A percentile compares a stretch with the other conserved stretches of the same genome.
Conservation (phyloP, 1,140 invertebrate species). For the Drosophila pruinosa region DNA sequence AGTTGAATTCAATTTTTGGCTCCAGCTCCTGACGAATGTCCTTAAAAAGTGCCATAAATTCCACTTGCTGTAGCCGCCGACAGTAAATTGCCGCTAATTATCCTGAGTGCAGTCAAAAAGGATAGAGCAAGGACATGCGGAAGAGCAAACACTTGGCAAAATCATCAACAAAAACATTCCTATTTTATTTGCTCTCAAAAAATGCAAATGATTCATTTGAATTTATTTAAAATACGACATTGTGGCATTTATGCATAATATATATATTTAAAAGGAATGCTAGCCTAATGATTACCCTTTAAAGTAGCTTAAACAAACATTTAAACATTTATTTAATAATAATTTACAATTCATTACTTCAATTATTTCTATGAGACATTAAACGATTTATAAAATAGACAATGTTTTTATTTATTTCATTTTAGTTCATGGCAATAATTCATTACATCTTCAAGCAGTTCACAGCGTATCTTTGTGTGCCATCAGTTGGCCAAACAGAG, state of each 20-base stretch:
- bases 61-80: constrained; percentile 1
- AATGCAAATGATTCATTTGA: constrained; percentile 23
- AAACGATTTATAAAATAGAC: too few relatives aligned
- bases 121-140: not conserved
- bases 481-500: not conserved
- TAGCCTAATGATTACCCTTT: not conserved
- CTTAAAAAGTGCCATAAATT: constrained; percentile 63
- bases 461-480: not conserved
- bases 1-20: constrained; percentile 67
- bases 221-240: constrained; percentile 18
- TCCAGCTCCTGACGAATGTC: constrained; percentile 53
- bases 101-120: constrained; percentile 45
- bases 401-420: too few relatives aligned
- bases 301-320: too few relatives aligned
- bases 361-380: too few relatives aligned
- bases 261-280: not conserved
- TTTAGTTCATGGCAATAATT: too few relatives aligned
- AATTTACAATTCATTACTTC: too few relatives aligned
- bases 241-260: not conserved
- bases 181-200: constrained; percentile 25
- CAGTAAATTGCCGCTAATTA: constrained; percentile 60
- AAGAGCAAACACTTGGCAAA: not conserved
- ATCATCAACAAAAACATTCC: not conserved
- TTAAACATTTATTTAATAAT: too few relatives aligned
- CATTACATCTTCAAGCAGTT: not conserved